Percentiles rank a stretch among this genome's conserved stretches.
Conservation (phyloP, 2,113 vertebrate species). For the Corythoichthys haematopterus region DNA sequence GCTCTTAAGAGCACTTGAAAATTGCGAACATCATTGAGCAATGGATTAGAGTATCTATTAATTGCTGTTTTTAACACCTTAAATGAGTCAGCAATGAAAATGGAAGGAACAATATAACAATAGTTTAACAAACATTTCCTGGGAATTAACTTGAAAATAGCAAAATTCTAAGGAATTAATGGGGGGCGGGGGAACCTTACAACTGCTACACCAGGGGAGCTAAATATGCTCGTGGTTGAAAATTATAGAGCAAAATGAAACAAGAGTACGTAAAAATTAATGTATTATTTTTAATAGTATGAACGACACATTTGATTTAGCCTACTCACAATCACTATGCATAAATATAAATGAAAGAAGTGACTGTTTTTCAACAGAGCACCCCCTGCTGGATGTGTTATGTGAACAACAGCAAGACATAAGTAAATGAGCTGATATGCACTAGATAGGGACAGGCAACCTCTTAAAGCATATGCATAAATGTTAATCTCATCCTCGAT, state of each 20-base stretch:
- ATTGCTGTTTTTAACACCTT: not conserved
- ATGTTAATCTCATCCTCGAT: slow-evolving; percentile 19
- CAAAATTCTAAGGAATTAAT: not conserved
- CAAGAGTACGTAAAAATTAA: not conserved
- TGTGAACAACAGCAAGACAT: not conserved
- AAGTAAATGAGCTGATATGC: not conserved
- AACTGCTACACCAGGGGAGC: too few species aligned
- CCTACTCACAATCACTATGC: not conserved
- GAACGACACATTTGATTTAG: too few species aligned
- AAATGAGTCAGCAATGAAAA: not conserved
- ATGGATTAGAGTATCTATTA: slow-evolving; percentile 11
- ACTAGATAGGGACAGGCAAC: not conserved
- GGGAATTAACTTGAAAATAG: not conserved
- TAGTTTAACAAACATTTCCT: not conserved
- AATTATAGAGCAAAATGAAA: not conserved
- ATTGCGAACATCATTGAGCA: not conserved
- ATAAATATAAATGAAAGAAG: not conserved
- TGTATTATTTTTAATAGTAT: not conserved
- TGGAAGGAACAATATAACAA: not conserved
- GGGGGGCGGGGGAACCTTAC: too few species aligned
- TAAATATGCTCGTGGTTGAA: too few species aligned
- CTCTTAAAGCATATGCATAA: not conserved
- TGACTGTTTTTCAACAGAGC: not conserved
- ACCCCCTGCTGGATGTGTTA: not conserved
- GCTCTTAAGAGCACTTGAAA: slow-evolving; percentile 10